Conservation (phyloP, 2,797 vertebrate species). For the Spondyliosoma cantharus region DNA sequence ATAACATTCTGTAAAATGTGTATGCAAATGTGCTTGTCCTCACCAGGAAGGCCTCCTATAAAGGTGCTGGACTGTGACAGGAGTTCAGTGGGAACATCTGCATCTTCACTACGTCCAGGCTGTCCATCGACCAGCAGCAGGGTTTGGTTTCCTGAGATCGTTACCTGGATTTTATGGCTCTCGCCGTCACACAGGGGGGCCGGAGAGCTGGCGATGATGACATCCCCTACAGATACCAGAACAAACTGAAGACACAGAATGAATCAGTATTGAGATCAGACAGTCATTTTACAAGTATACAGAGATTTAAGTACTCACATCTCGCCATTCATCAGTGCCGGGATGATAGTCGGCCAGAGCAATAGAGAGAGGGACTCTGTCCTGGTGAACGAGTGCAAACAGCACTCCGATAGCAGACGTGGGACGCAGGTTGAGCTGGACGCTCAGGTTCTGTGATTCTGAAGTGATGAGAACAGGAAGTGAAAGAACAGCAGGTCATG, state of each 20-base stretch:
- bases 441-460: slow-evolving; percentile 86
- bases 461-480: slow-evolving; percentile 22
- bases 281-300: background rate
- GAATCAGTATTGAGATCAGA: slow-evolving; percentile 33
- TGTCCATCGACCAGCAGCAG: slow-evolving; percentile 87
- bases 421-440: slow-evolving; percentile 87
- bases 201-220: slow-evolving; percentile 86
- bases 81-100: slow-evolving; percentile 81
- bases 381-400: slow-evolving; percentile 88
- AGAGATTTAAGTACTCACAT: slow-evolving; percentile 83
- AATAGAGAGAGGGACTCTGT: slow-evolving; percentile 89
- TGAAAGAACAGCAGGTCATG: slow-evolving; percentile 36
- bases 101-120: slow-evolving; percentile 81
- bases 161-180: slow-evolving; percentile 88
- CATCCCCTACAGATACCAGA: slow-evolving; percentile 85
- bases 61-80: slow-evolving; percentile 87
- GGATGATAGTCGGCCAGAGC: slow-evolving; percentile 92
- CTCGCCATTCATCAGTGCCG: slow-evolving; percentile 87
- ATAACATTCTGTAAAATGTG: background rate
- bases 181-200: slow-evolving; percentile 88
- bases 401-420: slow-evolving; percentile 90
- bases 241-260: slow-evolving; percentile 83
- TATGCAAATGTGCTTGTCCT: slow-evolving; percentile 27
- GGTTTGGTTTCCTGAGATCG: slow-evolving; percentile 82
- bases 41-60: slow-evolving; percentile 94